phyloP scores from a whole-genome alignment of 2,888 invertebrate genomes.

The Melikaiella ostensackeni region DNA sequence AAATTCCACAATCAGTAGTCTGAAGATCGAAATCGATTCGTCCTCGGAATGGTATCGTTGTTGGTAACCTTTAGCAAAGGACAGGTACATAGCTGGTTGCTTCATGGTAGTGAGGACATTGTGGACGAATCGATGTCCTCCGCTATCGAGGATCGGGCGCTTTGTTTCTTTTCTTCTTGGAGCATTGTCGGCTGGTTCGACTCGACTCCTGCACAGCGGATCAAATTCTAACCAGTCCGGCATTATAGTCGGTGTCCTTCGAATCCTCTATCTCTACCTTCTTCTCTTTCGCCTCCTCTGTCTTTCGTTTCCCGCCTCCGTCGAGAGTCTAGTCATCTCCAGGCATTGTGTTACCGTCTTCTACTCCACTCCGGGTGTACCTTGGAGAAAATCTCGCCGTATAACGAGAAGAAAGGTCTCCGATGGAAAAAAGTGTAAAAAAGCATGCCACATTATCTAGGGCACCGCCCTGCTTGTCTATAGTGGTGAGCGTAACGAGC shows the following conservation, averaged over 20 bases:
- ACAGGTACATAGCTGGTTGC: conserved; percentile 42
- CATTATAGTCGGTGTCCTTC: conserved; percentile 75
- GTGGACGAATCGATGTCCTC: conserved; percentile 56
- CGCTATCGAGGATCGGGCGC: conserved; percentile 54
- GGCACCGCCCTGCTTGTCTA: conserved; percentile 48
- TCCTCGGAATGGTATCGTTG: not conserved
- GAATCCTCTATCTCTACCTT: conserved; percentile 60
- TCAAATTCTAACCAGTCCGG: conserved; percentile 76
- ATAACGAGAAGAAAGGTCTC: conserved; percentile 46
- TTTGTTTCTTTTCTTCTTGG: conserved; percentile 63
- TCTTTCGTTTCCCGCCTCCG: conserved; percentile 50
- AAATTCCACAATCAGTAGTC: not conserved
- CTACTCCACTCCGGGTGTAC: conserved; percentile 50
- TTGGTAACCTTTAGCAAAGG: not conserved
- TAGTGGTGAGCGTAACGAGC: conserved; percentile 56
- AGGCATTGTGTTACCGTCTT: conserved; percentile 68
- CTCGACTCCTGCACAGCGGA: conserved; percentile 71
- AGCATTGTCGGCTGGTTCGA: conserved; percentile 70
- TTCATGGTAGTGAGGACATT: conserved; percentile 49
- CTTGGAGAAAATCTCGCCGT: conserved; percentile 59
- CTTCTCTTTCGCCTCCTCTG: conserved; percentile 42
- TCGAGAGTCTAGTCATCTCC: conserved; percentile 68
- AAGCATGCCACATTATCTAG: conserved; percentile 51
- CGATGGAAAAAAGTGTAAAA: conserved; percentile 51
- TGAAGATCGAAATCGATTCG: not conserved